Evolutionary conservation across 2,113 vertebrate species (phyloP).

Genomic region (Hyla sarda): DNA sequence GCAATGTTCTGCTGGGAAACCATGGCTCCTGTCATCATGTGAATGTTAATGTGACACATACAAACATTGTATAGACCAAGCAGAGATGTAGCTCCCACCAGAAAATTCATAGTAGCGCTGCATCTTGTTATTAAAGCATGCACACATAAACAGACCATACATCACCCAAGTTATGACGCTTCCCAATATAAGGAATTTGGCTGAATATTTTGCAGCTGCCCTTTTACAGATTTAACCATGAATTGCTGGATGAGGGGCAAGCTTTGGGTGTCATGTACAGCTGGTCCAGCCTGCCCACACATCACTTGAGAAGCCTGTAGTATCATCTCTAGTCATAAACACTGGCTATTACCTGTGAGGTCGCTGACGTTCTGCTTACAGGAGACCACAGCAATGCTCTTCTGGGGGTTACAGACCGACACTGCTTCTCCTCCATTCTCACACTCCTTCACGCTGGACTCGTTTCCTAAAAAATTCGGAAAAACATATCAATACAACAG

Average conservation of each 20-base stretch:
- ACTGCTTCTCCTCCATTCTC: background rate
- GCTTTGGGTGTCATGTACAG: background rate
- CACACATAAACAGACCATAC: too few relatives aligned
- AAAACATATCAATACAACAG: background rate
- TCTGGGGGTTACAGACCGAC: background rate
- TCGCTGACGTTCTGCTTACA: conserved; percentile 20
- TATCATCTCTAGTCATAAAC: background rate
- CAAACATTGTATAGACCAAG: too few relatives aligned
- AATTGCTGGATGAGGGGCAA: background rate
- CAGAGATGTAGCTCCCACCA: too few relatives aligned
- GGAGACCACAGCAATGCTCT: conserved; percentile 14
- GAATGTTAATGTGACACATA: too few relatives aligned
- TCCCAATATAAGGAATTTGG: too few relatives aligned
- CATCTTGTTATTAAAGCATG: too few relatives aligned
- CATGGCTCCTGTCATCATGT: too few relatives aligned
- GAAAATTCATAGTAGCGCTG: too few relatives aligned
- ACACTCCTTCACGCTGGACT: conserved; percentile 36
- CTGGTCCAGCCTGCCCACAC: background rate
- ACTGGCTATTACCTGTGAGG: background rate
- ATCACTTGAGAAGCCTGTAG: background rate
- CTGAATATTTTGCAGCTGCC: too few relatives aligned
- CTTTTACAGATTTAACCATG: background rate
- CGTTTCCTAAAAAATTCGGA: conserved; percentile 10
- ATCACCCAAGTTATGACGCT: too few relatives aligned
- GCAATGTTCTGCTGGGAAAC: too few relatives aligned